Evolutionary conservation across 1,140 invertebrate genomes (phyloP).

Genomic region (Harpegnathos saltator): DNA sequence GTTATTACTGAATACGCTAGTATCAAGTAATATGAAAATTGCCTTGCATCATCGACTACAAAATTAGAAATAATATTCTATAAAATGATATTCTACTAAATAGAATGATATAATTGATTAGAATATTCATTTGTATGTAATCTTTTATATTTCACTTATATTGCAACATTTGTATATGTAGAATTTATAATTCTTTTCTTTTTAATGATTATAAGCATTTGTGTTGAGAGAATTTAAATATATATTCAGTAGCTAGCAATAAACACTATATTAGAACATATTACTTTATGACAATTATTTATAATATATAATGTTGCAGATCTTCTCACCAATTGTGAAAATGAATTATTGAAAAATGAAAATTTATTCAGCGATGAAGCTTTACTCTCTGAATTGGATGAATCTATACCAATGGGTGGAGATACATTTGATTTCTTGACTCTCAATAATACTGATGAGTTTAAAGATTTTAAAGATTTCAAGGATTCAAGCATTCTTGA

Average conservation of each 20-base stretch:
- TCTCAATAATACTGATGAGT: constrained; percentile 64
- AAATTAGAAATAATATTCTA: constrained; percentile 12
- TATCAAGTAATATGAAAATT: background rate
- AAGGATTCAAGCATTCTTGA: constrained; percentile 70
- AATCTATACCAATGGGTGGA: constrained; percentile 78
- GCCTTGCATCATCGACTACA: background rate
- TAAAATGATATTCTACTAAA: background rate
- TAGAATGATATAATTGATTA: background rate
- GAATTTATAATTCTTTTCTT: too few relatives aligned
- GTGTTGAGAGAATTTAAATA: background rate
- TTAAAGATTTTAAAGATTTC: constrained; percentile 70
- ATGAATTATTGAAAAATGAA: constrained; percentile 82
- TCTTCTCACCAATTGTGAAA: constrained; percentile 82
- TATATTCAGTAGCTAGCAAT: background rate
- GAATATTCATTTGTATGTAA: background rate
- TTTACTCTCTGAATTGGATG: constrained; percentile 80
- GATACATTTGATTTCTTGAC: constrained; percentile 81
- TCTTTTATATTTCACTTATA: constrained; percentile 7
- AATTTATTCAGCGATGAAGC: constrained; percentile 82
- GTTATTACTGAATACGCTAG: background rate
- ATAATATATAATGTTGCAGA: constrained; percentile 74
- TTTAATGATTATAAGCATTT: background rate
- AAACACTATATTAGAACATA: constrained; percentile 8
- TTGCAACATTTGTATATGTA: background rate
- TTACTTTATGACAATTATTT: constrained; percentile 8